Evolutionary conservation across 2,797 vertebrate species (phyloP), one percentile per base, ranked within the genome.

Genomic region (Onychomys arenicola): DNA sequence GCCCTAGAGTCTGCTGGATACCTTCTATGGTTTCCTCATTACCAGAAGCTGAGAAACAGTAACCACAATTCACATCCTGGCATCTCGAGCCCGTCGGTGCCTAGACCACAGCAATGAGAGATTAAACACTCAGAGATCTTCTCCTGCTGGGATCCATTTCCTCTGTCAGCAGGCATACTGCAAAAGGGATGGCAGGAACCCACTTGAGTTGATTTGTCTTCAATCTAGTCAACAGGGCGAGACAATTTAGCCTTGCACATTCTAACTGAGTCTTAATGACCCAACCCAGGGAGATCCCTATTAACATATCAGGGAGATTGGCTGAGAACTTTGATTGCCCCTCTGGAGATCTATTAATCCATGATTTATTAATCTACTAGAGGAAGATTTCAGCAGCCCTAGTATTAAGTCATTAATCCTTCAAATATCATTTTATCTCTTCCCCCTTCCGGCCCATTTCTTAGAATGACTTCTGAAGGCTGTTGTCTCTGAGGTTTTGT

Each of bases 321-420:
- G 65, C 27, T 81, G 52, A 93, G 91, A 95, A 95, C 88, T 87
- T 92, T 75, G 90, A 96, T 95, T 96, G 88, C 89, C 75, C 83
- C 86, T 89, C 77, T 91, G 71, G 90, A 96, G 73, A 90, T 29
- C 61, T 82, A 94, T 97, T 97, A 90, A 96, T 75, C 49, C 65
- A 93, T 95, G 80, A 97, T 94, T 96, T 96, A 92, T 92, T 97
- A 94, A 97, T 76, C 92, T 67, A 94, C 65, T 89, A 78, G 27
- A 82, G 82, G 77, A 91, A 83, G 81, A 89, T 92, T 89, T 95
- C 82, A 91, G 86, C n/a, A 65, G 29, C 34, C 73, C 40, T 90
- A 93, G 94, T 12, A 89, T 29, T 4, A 7, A 61, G 71, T 76
- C 93, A 69, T 77, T 92, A 76, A 95, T 94, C 83, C 21, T 63